Conservation (phyloP, 2,797 vertebrate genomes). For the Hephaestus fuliginosus region DNA sequence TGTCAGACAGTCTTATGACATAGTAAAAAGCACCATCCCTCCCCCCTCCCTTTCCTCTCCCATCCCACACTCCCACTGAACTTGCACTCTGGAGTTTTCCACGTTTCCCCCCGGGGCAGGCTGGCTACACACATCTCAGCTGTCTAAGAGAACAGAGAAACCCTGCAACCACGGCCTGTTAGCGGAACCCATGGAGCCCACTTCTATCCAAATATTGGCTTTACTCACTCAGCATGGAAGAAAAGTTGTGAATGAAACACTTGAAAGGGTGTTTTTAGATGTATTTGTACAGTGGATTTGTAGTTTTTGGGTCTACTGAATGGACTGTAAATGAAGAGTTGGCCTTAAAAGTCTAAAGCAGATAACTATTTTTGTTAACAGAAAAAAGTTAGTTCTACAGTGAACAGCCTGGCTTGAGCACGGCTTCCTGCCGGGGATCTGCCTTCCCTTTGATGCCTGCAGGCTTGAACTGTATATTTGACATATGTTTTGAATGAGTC, state of each 20-base stretch:
- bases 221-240: conserved; percentile 58
- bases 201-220: conserved; percentile 77
- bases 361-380: background rate
- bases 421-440: conserved; percentile 16
- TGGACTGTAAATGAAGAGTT: background rate
- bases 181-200: conserved; percentile 46
- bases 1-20: conserved; percentile 52
- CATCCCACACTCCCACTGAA: conserved; percentile 33
- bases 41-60: conserved; percentile 2
- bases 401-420: background rate
- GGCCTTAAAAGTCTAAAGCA: background rate
- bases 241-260: conserved; percentile 71
- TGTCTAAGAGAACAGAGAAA: conserved; percentile 58
- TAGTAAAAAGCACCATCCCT: conserved; percentile 7
- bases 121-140: conserved; percentile 60
- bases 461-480: conserved; percentile 50
- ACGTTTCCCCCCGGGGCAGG: conserved; percentile 25
- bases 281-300: background rate
- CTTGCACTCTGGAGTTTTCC: conserved; percentile 62
- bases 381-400: background rate
- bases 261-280: conserved; percentile 46
- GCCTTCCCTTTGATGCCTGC: conserved; percentile 19
- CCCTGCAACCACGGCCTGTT: conserved; percentile 54
- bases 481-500: conserved; percentile 74
- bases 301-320: conserved; percentile 7